phyloP scores from a whole-genome alignment of 2,113 vertebrate species.

The Tursiops truncatus region DNA sequence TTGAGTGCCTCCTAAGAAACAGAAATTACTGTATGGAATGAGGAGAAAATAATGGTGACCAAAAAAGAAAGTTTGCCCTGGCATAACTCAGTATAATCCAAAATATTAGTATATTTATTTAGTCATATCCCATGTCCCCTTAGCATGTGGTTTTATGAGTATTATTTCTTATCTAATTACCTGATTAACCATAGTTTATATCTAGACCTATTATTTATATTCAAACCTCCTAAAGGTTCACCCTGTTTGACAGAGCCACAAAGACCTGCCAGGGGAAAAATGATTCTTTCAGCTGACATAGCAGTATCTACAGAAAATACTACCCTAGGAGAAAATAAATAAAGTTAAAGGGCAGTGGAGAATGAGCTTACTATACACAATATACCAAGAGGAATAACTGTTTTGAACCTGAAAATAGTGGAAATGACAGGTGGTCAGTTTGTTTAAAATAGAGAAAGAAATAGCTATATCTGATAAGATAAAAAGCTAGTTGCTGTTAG shows the following conservation, averaged over 20 bases:
- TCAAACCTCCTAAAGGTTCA: background rate
- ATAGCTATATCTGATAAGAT: background rate
- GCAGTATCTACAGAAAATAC: conserved; percentile 24
- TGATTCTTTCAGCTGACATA: conserved; percentile 23
- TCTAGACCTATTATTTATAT: background rate
- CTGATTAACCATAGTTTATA: background rate
- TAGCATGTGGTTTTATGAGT: background rate
- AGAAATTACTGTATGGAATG: background rate
- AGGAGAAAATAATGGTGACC: background rate
- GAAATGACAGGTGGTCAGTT: background rate
- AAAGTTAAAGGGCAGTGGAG: background rate
- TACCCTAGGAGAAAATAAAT: conserved; percentile 6
- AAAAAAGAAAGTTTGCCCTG: background rate
- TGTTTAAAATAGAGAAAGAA: background rate
- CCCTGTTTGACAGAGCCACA: background rate
- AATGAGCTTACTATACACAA: background rate
- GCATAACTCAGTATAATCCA: background rate
- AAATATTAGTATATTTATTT: background rate
- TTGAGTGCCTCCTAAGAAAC: background rate
- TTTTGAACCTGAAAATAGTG: background rate
- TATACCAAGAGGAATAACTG: background rate
- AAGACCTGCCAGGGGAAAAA: background rate
- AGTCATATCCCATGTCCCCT: background rate
- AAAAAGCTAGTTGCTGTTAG: background rate
- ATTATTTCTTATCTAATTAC: background rate